These are phyloP conservation scores for Chymomyza costata DNA, from an alignment of 1,140 invertebrate species.

Conservation along the genomic window DNA sequence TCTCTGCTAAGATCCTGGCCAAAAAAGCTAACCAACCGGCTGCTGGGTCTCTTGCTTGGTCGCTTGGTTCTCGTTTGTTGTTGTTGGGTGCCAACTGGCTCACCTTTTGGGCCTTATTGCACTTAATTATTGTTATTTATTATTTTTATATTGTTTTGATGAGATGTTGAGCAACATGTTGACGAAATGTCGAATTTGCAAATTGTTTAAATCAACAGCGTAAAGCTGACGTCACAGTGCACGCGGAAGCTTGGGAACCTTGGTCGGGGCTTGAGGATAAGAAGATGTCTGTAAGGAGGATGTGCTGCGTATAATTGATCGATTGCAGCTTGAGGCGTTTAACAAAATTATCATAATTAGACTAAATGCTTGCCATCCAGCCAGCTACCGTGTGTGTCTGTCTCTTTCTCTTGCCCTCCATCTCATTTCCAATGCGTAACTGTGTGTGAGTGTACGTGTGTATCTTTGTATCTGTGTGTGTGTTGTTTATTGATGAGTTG, in stretches of 20 bases:
- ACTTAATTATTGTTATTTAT: constrained; percentile 73
- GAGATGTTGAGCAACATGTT: constrained; percentile 70
- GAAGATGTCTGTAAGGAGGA: neutral
- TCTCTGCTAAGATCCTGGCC: neutral
- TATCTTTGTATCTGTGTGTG: no score
- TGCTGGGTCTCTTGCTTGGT: constrained; percentile 14
- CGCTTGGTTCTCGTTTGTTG: constrained; percentile 6
- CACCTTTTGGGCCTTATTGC: constrained; percentile 53
- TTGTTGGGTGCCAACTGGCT: constrained; percentile 5
- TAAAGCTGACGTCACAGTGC: neutral
- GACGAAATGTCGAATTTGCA: constrained; percentile 72
- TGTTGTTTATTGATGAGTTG: no score
- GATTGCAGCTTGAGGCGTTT: constrained; percentile 58
- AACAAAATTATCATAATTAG: constrained; percentile 68
- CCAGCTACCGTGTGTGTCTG: constrained; percentile 15
- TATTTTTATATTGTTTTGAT: constrained; percentile 73
- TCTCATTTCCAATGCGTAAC: no score
- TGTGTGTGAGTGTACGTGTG: no score
- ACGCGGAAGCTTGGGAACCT: no score
- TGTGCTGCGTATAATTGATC: constrained; percentile 57
- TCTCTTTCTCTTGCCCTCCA: constrained; percentile 4
- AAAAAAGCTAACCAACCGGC: no score
- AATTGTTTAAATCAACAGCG: constrained; percentile 62
- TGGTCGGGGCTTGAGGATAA: neutral
- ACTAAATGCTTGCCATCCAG: constrained; percentile 48